Percentiles rank a stretch among this genome's conserved stretches.
Evolutionary conservation across 2,888 invertebrate genomes (phyloP).

Genomic region (Pegoplata infirma): DNA sequence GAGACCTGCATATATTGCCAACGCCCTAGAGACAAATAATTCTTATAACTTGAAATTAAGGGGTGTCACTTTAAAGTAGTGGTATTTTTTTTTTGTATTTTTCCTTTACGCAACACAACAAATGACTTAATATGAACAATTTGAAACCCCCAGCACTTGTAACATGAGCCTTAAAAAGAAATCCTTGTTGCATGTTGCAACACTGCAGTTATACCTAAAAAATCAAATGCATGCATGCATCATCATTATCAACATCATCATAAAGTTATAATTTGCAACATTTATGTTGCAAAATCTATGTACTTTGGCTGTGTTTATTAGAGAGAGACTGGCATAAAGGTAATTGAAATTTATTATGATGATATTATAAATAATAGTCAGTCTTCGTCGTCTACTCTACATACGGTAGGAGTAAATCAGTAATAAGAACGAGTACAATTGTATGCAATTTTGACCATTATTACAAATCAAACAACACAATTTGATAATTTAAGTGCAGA

Average conservation of each 20-base stretch:
- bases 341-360: constrained; percentile 78
- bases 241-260: not conserved
- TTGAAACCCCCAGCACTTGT: not conserved
- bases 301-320: not conserved
- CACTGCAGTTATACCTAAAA: not conserved
- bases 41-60: constrained; percentile 51
- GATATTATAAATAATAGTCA: constrained; percentile 67
- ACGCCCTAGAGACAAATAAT: constrained; percentile 62
- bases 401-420: constrained; percentile 30
- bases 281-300: constrained; percentile 22
- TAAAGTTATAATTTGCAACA: constrained; percentile 37
- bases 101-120: constrained; percentile 28
- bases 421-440: constrained; percentile 50
- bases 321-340: constrained; percentile 59
- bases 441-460: constrained; percentile 34
- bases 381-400: not conserved
- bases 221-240: constrained; percentile 9
- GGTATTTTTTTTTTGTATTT: constrained; percentile 36
- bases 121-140: constrained; percentile 72
- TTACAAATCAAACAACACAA: not conserved
- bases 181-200: constrained; percentile 44
- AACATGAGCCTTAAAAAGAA: constrained; percentile 2
- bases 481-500: not conserved
- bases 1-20: constrained; percentile 47
- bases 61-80: constrained; percentile 49